A percentile compares a stretch with the other conserved stretches of the same genome.
These are phyloP conservation scores for Drosophila rubida DNA, from an alignment of 2,888 invertebrate species.

Conservation along the genomic window DNA sequence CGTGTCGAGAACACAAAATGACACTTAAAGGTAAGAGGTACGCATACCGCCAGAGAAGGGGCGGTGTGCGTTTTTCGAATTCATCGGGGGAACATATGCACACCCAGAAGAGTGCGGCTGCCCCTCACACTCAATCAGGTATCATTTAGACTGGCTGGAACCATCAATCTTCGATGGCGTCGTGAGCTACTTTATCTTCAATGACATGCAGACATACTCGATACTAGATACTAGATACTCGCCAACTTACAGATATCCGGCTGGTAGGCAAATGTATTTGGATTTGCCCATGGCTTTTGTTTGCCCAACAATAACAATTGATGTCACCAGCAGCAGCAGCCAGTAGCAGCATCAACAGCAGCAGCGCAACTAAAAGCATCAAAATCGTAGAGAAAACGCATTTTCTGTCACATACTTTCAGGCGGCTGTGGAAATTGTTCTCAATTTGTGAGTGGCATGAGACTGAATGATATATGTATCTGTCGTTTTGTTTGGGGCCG, in stretches of 20 bases:
- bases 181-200: conserved; percentile 60
- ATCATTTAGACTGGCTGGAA: conserved; percentile 70
- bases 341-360: conserved; percentile 12
- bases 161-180: conserved; percentile 75
- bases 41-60: too few relatives aligned
- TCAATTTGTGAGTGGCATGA: conserved; percentile 11
- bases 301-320: conserved; percentile 80
- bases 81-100: conserved; percentile 49
- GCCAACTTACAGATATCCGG: conserved; percentile 11
- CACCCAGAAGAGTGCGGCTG: conserved; percentile 21
- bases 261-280: conserved; percentile 70
- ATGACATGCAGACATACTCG: conserved; percentile 68
- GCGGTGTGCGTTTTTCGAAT: too few relatives aligned
- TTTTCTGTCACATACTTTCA: conserved; percentile 65
- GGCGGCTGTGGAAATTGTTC: conserved; percentile 53
- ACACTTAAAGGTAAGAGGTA: conserved; percentile 74
- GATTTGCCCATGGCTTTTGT: conserved; percentile 68
- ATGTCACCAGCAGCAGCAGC: conserved; percentile 63
- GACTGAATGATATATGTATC: conserved; percentile 45
- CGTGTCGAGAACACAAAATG: conserved; percentile 79
- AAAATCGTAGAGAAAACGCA: conserved; percentile 31
- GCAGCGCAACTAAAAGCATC: conserved; percentile 46
- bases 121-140: conserved; percentile 70
- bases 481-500: conserved; percentile 1
- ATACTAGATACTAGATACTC: conserved; percentile 42